phyloP scores from a whole-genome alignment of 2,888 invertebrate species.

The Diogma glabrata region DNA sequence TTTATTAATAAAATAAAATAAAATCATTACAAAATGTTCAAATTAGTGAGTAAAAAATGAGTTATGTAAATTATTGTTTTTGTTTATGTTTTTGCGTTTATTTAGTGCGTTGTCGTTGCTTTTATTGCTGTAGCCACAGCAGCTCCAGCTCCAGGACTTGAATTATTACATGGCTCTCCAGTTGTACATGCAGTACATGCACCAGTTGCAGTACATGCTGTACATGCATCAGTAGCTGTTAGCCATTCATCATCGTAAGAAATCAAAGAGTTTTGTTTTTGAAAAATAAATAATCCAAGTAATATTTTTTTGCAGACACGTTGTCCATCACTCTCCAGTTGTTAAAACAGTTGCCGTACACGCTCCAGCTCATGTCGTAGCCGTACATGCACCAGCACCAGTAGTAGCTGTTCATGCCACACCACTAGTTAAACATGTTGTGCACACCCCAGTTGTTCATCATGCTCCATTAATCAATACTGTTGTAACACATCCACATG shows the following conservation, averaged over 20 bases:
- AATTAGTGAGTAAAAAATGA: constrained; percentile 20
- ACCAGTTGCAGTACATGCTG: no score
- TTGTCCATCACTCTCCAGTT: constrained; percentile 35
- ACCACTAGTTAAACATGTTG: no score
- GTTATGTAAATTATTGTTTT: neutral
- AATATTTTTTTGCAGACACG: constrained; percentile 21
- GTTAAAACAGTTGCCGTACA: constrained; percentile 24
- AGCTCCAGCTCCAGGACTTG: constrained; percentile 41
- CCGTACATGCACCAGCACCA: constrained; percentile 6
- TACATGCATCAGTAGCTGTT: constrained; percentile 18
- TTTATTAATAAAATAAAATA: constrained; percentile 5
- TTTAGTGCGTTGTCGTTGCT: constrained; percentile 31
- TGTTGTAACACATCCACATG: no score
- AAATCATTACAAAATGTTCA: no score
- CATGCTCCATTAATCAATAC: constrained; percentile 30
- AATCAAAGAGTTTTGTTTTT: neutral
- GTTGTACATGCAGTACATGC: constrained; percentile 27
- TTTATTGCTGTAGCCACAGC: constrained; percentile 37
- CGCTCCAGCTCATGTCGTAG: no score
- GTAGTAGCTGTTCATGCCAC: constrained; percentile 30
- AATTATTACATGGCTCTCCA: no score
- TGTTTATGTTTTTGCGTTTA: neutral
- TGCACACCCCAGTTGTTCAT: no score
- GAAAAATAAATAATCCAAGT: neutral
- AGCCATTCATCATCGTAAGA: constrained; percentile 15